Conservation (phyloP, 2,113 vertebrate species). For the Rhegmatorhina hoffmannsi region DNA sequence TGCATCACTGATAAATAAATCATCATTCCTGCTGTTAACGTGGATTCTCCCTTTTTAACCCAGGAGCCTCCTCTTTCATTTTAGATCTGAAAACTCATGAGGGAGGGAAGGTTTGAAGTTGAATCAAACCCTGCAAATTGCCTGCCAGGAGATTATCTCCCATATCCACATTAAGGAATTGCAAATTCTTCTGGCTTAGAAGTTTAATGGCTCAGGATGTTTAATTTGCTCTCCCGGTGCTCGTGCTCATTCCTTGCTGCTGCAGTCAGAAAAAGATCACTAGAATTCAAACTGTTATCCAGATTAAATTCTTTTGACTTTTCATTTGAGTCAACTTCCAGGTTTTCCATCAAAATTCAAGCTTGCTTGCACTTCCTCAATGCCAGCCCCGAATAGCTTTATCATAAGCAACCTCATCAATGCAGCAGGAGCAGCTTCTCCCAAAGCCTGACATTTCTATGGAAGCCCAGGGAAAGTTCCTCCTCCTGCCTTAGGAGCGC, state of each 20-base stretch:
- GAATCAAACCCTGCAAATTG: neutral
- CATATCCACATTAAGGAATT: neutral
- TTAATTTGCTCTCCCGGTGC: neutral
- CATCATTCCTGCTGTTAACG: neutral
- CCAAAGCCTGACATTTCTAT: conserved; percentile 39
- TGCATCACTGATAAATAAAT: neutral
- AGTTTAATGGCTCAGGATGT: neutral
- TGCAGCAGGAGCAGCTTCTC: neutral
- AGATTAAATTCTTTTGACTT: conserved; percentile 3
- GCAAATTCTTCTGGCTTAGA: neutral
- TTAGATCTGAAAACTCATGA: neutral
- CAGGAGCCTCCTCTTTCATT: neutral
- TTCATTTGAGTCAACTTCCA: neutral
- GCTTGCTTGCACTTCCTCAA: neutral
- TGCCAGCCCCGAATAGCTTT: conserved; percentile 6
- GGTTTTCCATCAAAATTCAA: conserved; percentile 30
- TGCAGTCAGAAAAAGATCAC: neutral
- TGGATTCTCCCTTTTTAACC: neutral
- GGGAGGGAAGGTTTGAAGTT: neutral
- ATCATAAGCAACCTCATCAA: conserved; percentile 31
- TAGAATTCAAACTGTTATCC: neutral
- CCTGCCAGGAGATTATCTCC: neutral
- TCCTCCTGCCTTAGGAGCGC: neutral
- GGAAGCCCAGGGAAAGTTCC: conserved; percentile 5
- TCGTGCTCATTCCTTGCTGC: neutral